Evolutionary conservation across 2,888 invertebrate genomes (phyloP), one percentile per base, ranked within the genome.

Genomic region (Apamea monoglypha): DNA sequence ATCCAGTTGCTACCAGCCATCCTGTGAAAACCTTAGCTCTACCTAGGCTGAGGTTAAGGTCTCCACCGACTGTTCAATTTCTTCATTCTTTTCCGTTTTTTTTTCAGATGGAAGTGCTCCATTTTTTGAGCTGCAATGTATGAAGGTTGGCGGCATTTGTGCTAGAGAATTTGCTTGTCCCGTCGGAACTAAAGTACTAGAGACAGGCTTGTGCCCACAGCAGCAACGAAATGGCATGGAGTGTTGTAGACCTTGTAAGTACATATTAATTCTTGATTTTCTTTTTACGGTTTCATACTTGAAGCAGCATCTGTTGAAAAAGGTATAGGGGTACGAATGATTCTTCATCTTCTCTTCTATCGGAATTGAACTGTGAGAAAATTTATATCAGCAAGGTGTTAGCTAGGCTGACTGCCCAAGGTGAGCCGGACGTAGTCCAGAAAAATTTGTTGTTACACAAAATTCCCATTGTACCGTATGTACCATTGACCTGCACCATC

Each of bases 231-330:
- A 72, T 53, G 81, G 81, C 29, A 82, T 82, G 56, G 84, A 82
- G 36, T 82, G 84, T n/a, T 82, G 81, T 16, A 67, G 12, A 68
- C 81, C 81, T n/a, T 6, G 81, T 79, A 68, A 84, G 84, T 84
- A 47, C 5, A 44, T 14, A 47, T n/a, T 10, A 56, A 16, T 47
- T 10, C 4, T 32, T 1, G 4, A 18, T n/a, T 59, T 50, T n/a
- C 2, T 25, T 50, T 50, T 29, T 29, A 1, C 14, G 25, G 5
- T 59, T 2, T 5, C 12, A 18, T 44, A 72, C 29, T 10, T 29
- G 16, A 32, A 25, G 25, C 36, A n/a, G 16, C 1, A 36, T 50
- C 21, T 74, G 32, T 10, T 47, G 10, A 47, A 47, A n/a, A 32
- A 68, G 5, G 8, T 14, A 21, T 14, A 21, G 18, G 3, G 29